Conservation (phyloP, 1,140 invertebrate species). For the Lepidotrigona ventralis region DNA sequence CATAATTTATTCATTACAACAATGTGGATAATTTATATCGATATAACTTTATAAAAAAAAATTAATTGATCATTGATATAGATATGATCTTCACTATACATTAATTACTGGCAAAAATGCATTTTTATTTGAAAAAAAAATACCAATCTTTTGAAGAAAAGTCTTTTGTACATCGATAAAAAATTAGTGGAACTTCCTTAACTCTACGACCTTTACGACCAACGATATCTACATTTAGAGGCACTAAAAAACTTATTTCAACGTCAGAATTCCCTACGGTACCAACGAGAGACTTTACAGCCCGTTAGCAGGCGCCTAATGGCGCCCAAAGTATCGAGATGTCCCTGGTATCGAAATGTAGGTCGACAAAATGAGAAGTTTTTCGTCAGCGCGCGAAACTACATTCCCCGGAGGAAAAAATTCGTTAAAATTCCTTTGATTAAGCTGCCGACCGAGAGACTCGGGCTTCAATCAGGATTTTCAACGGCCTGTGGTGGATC, state of each 20-base stretch:
- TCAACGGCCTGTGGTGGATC: not conserved
- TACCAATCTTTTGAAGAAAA: too few species aligned
- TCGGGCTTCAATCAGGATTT: not conserved
- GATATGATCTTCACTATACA: too few species aligned
- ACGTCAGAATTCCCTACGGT: not conserved
- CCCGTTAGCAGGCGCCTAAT: conserved; percentile 1
- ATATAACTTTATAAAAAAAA: too few species aligned
- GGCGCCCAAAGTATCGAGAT: not conserved
- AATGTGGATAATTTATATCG: too few species aligned
- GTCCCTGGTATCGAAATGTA: conserved; percentile 9
- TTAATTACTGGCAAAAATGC: too few species aligned
- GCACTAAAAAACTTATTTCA: not conserved
- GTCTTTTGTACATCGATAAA: too few species aligned
- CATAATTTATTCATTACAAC: too few species aligned
- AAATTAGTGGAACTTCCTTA: not conserved
- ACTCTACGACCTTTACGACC: too few species aligned
- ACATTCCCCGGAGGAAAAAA: not conserved
- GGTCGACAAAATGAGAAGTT: conserved; percentile 17
- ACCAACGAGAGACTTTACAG: not conserved
- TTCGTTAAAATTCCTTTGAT: not conserved
- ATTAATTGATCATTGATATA: too few species aligned
- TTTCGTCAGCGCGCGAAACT: not conserved
- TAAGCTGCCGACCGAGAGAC: not conserved
- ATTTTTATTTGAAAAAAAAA: too few species aligned
- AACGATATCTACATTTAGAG: not conserved